Evolutionary conservation across 2,113 vertebrate genomes (phyloP).

Genomic region (Tiliqua scincoides): DNA sequence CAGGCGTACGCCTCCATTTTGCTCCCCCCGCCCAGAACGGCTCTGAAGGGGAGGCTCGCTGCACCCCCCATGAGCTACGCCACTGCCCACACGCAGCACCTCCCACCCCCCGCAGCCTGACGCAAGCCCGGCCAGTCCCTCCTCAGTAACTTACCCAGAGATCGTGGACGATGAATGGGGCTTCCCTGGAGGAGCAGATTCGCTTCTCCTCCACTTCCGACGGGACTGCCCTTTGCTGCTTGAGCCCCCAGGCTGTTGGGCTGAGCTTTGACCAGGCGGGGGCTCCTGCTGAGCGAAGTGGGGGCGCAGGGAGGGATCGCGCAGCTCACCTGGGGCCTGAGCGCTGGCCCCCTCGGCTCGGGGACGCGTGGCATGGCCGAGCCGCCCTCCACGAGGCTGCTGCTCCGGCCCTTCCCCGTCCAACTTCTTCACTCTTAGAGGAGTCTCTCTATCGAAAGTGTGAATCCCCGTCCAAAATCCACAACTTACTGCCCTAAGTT

Average conservation of each 20-base stretch:
- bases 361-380: fast-evolving
- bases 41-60: too few species aligned
- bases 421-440: background rate
- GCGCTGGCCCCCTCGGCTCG: background rate
- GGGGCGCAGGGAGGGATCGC: slow-evolving; percentile 41
- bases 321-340: slow-evolving; percentile 56
- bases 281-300: background rate
- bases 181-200: fast-evolving
- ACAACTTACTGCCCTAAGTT: slow-evolving; percentile 12
- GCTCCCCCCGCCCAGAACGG: too few species aligned
- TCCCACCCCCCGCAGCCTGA: too few species aligned
- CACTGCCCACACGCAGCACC: too few species aligned
- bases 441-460: slow-evolving; percentile 43
- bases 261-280: background rate
- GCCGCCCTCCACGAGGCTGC: too few species aligned
- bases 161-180: fast-evolving
- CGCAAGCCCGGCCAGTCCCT: too few species aligned
- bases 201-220: background rate
- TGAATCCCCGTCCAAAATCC: slow-evolving; percentile 53
- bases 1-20: too few species aligned
- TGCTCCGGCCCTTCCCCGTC: background rate
- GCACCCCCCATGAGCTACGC: too few species aligned
- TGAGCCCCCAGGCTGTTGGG: background rate
- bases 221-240: too few species aligned
- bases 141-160: background rate